These are phyloP conservation scores for Xestoiulus laeticollis DNA, from an alignment of 2,888 invertebrate species.

Conservation along the genomic window DNA sequence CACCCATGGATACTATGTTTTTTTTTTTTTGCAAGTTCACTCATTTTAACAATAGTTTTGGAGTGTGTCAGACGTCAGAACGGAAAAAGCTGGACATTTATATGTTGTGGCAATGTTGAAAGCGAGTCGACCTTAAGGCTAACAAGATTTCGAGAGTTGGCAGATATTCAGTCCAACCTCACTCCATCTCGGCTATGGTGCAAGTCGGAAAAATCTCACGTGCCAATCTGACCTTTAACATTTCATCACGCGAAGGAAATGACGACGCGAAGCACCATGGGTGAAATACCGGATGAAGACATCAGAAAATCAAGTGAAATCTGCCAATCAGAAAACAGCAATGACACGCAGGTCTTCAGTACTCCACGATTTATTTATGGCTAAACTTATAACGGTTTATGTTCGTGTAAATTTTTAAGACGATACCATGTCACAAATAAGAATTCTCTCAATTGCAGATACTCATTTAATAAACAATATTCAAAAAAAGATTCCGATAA, in stretches of 20 bases:
- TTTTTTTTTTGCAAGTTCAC: neutral
- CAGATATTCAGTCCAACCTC: neutral
- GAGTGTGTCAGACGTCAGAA: neutral
- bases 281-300: neutral
- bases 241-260: neutral
- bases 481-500: no score
- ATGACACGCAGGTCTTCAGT: no score
- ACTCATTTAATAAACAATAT: no score
- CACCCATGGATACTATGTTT: neutral
- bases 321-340: neutral
- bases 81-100: neutral
- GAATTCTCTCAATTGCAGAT: no score
- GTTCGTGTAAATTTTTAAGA: no score
- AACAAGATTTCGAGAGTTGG: constrained; percentile 5
- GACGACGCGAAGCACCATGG: neutral
- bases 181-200: neutral
- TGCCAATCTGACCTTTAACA: neutral
- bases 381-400: no score
- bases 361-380: no score
- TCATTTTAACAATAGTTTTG: neutral
- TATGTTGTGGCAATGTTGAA: constrained; percentile 21
- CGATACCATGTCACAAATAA: no score
- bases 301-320: neutral
- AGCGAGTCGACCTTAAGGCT: constrained; percentile 27
- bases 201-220: neutral